These are phyloP conservation scores for Tetramorium bicarinatum DNA, from an alignment of 2,888 invertebrate species.

Conservation along the genomic window DNA sequence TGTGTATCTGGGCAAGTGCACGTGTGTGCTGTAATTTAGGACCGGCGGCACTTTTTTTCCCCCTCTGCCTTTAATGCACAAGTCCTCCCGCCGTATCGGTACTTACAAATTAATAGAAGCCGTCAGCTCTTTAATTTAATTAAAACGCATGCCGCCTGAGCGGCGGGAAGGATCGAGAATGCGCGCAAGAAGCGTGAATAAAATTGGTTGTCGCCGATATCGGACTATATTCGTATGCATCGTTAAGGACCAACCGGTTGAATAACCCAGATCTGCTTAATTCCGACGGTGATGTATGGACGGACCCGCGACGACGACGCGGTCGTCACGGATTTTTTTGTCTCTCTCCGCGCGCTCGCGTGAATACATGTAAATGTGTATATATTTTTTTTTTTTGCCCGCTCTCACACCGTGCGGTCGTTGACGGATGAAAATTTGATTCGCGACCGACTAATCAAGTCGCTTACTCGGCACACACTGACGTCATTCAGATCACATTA, in stretches of 20 bases:
- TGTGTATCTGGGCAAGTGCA: not conserved
- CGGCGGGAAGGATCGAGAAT: conserved; percentile 10
- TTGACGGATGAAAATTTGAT: conserved; percentile 45
- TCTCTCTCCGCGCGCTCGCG: not conserved
- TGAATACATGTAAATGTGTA: not conserved
- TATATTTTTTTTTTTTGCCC: too few relatives aligned
- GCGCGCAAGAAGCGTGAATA: conserved; percentile 31
- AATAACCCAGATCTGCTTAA: conserved; percentile 39
- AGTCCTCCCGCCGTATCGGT: conserved; percentile 18
- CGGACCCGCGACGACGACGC: not conserved
- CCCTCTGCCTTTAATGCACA: not conserved
- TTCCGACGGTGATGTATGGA: not conserved
- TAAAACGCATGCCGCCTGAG: not conserved
- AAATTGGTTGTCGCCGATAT: conserved; percentile 19
- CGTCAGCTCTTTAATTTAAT: conserved; percentile 33
- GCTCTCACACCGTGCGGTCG: not conserved
- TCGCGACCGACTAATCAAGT: conserved; percentile 45
- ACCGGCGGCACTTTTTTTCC: not conserved
- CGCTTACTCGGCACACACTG: conserved; percentile 34
- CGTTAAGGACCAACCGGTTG: conserved; percentile 29
- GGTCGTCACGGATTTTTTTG: not conserved
- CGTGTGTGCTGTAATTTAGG: not conserved
- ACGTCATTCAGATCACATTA: conserved; percentile 42
- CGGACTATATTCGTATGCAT: conserved; percentile 35
- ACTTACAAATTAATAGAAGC: conserved; percentile 25